phyloP scores from a whole-genome alignment of 2,888 invertebrate species.

The Melipona beecheii region DNA sequence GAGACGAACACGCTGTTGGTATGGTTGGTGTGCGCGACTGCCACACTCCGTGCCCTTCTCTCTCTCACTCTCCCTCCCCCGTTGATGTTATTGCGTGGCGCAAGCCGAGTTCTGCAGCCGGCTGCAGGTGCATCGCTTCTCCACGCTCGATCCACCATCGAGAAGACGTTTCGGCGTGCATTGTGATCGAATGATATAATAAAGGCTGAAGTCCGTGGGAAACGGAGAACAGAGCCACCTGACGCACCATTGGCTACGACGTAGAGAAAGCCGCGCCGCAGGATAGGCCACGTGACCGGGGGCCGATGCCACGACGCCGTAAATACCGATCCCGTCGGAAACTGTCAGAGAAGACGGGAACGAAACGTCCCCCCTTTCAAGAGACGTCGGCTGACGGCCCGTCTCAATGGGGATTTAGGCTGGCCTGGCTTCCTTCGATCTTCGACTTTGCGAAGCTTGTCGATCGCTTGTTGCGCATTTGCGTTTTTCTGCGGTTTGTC shows the following conservation, averaged over 20 bases:
- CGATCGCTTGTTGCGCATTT: not conserved
- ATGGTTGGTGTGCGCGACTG: conserved; percentile 32
- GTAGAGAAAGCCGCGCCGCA: conserved; percentile 39
- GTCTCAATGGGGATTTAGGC: conserved; percentile 13
- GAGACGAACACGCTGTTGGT: conserved; percentile 5
- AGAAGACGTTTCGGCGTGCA: conserved; percentile 79
- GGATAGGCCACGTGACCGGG: conserved; percentile 33
- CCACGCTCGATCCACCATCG: conserved; percentile 61
- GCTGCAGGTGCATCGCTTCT: conserved; percentile 79
- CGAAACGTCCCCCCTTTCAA: not conserved
- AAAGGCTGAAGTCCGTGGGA: conserved; percentile 82
- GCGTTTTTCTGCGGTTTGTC: not conserved
- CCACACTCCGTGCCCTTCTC: conserved; percentile 42
- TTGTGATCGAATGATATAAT: conserved; percentile 83
- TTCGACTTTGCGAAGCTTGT: not conserved
- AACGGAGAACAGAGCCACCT: conserved; percentile 80
- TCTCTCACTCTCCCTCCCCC: conserved; percentile 14
- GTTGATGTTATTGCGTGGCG: conserved; percentile 65
- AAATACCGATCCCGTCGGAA: conserved; percentile 35
- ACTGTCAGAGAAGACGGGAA: conserved; percentile 11
- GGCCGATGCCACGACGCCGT: conserved; percentile 5
- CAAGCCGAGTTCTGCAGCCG: conserved; percentile 77
- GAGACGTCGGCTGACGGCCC: conserved; percentile 2
- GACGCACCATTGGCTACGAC: conserved; percentile 77
- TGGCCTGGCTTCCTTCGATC: not conserved